A percentile compares a stretch with the other conserved stretches of the same genome.
These are phyloP conservation scores for Heliconius charithonia DNA, from an alignment of 2,888 invertebrate genomes.

Conservation along the genomic window DNA sequence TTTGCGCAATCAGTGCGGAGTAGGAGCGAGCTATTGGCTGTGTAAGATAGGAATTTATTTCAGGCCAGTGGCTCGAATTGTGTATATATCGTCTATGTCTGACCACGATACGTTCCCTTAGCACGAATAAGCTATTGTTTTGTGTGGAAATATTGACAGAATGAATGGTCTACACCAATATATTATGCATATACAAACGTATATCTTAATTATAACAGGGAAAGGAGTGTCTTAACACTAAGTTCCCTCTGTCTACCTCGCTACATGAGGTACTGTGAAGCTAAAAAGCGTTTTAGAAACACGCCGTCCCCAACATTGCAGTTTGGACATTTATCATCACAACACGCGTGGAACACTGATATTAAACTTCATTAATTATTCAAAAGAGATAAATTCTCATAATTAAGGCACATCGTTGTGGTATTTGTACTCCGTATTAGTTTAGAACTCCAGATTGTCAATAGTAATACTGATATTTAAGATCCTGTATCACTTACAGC, in stretches of 20 bases:
- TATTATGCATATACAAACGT: not conserved
- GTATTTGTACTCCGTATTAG: not conserved
- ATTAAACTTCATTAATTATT: not conserved
- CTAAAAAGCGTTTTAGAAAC: not conserved
- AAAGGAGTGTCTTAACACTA: constrained; percentile 1
- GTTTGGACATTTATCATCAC: no score
- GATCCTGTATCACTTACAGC: not conserved
- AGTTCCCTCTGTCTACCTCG: not conserved
- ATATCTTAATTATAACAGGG: no score
- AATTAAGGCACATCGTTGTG: not conserved
- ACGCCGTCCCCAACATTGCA: no score
- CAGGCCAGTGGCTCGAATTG: constrained; percentile 34
- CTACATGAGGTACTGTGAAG: not conserved
- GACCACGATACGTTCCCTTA: constrained; percentile 21
- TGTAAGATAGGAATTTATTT: constrained; percentile 40
- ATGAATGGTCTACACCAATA: not conserved
- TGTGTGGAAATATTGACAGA: constrained; percentile 3
- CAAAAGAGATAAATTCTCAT: not conserved
- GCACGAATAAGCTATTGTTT: constrained; percentile 13
- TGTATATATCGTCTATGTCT: constrained; percentile 23
- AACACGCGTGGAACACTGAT: not conserved
- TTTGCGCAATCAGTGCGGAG: constrained; percentile 33
- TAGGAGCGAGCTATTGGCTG: constrained; percentile 29
- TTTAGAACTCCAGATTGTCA: not conserved
- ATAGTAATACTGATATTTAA: constrained; percentile 1